These are phyloP conservation scores for Habroteleia sp. DNA, from an alignment of 2,888 invertebrate genomes.

Conservation along the genomic window DNA sequence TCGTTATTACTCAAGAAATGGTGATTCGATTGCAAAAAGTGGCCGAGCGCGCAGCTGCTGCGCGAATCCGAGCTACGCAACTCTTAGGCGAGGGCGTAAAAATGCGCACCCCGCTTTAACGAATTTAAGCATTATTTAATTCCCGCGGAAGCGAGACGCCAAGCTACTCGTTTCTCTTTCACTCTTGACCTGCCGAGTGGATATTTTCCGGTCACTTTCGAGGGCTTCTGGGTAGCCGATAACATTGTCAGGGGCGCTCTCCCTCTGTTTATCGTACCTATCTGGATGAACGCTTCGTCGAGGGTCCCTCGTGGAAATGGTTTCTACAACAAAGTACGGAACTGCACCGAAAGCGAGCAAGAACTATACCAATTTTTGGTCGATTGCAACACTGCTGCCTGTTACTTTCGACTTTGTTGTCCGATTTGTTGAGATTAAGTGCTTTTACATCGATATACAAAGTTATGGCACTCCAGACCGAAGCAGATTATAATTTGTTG, in stretches of 20 bases:
- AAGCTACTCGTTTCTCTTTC: constrained; percentile 34
- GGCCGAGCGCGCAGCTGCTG: constrained; percentile 52
- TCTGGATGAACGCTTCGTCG: constrained; percentile 50
- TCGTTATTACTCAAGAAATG: constrained; percentile 54
- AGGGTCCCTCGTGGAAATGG: constrained; percentile 32
- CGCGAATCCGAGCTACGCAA: constrained; percentile 35
- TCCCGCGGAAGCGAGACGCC: constrained; percentile 45
- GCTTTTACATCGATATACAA: constrained; percentile 3
- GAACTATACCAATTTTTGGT: constrained; percentile 18
- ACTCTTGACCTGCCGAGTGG: constrained; percentile 59
- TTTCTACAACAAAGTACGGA: constrained; percentile 40
- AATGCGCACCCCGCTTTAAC: constrained; percentile 53
- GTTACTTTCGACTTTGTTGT: constrained; percentile 13
- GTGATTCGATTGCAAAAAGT: constrained; percentile 60
- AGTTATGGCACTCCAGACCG: background rate
- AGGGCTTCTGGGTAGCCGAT: constrained; percentile 50
- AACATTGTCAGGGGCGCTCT: constrained; percentile 50
- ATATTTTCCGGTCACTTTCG: constrained; percentile 63
- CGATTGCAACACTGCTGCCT: constrained; percentile 1
- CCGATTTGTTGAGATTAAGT: constrained; percentile 17
- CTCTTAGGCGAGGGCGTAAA: constrained; percentile 15
- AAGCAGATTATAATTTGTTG: too few species aligned
- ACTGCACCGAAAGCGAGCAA: constrained; percentile 35
- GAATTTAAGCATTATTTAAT: constrained; percentile 63
- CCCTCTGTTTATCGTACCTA: constrained; percentile 61